These are phyloP conservation scores for Bradysia coprophila DNA, from an alignment of 1,140 invertebrate genomes.

Conservation along the genomic window DNA sequence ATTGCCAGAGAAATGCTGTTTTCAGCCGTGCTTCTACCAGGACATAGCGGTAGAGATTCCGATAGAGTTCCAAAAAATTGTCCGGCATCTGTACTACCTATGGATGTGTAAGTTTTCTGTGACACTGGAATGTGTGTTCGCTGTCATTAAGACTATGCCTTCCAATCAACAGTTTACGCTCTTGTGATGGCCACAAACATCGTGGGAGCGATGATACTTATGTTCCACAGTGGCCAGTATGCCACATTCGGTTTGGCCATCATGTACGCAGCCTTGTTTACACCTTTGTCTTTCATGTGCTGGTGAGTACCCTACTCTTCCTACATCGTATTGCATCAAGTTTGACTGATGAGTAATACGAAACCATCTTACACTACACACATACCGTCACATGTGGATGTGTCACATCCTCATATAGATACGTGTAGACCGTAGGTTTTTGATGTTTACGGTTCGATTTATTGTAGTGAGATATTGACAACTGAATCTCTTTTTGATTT, in stretches of 20 bases:
- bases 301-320: conserved; percentile 49
- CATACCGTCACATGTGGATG: no score
- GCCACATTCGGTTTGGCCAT: conserved; percentile 78
- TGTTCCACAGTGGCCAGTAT: conserved; percentile 40
- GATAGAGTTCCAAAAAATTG: conserved; percentile 88
- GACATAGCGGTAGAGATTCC: conserved; percentile 99
- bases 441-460: no score
- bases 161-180: conserved; percentile 60
- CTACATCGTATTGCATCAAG: background rate
- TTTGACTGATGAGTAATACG: no score
- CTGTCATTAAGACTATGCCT: conserved; percentile 2
- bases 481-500: no score
- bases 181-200: conserved; percentile 72
- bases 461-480: no score
- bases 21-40: conserved; percentile 98
- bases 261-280: conserved; percentile 80
- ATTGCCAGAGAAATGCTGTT: conserved; percentile 72
- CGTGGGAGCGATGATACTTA: conserved; percentile 55
- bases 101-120: conserved; percentile 79
- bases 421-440: no score
- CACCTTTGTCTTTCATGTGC: conserved; percentile 92
- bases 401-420: no score
- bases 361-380: no score
- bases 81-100: conserved; percentile 84
- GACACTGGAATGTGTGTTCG: conserved; percentile 3